Base-by-base conservation (phyloP, 1,140 invertebrate genomes). In the Microplitis mediator region DNA sequence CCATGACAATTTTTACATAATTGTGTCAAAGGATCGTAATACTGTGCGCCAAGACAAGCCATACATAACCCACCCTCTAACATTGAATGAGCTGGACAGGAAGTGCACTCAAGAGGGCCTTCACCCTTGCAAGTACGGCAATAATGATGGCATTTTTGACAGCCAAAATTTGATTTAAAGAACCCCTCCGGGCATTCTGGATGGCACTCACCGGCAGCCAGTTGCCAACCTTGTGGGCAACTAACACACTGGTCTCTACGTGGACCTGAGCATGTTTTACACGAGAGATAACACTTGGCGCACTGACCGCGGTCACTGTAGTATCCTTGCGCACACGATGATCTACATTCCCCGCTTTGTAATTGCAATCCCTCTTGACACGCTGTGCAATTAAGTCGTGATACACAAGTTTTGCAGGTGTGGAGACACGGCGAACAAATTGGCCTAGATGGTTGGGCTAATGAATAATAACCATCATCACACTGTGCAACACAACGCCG, bases 111-210 rank as follows among this genome's bases (percentile, higher is more conserved):
- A 32, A 92, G 80, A 3, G 92, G 92, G 1, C 92, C 92, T 74
- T 92, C 92, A 54, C 91, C 93, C 82, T 92, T 91, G 81, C 94
- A 95, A 71, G 94, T 93, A 64, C 91, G 90, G 82, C 94, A 95
- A 78, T 93, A 94, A 81, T 94, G 93, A 87, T 95, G 93, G 80
- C 94, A 95, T 80, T 93, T 94, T 76, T 93, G 92, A 76, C 94
- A 95, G 0, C 93, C 93, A 77, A 90, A 93, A 45, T 91, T 89
- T 0, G 91, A 92, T 80, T 93, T 92, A 82, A 94, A 95, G 82
- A 93, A 95, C 16, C 93, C 93, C 82, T 93, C 91, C 3, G 95
- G 95, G 85, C 95, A 96, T 79, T 93, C 91, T 0, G 92, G 91
- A 77, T 94, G 91, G 80, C 95, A 97, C 80, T 94, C 91, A 4